Evolutionary conservation across 2,797 vertebrate genomes (phyloP), one percentile per base, ranked within the genome.

Genomic region (Geotrypetes seraphini): DNA sequence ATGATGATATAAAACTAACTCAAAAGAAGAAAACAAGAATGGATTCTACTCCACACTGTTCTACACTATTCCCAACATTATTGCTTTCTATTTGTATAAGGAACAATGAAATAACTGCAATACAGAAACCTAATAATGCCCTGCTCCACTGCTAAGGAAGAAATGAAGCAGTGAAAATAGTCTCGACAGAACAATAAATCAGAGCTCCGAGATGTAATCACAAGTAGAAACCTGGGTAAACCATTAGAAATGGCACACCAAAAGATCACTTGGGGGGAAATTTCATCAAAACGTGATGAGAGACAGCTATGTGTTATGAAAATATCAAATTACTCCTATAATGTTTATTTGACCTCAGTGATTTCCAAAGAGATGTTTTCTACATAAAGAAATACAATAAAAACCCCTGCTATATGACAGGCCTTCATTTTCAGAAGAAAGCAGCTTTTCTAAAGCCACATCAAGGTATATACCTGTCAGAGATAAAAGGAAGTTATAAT

Each of bases 401-500:
- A 59, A n/a, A 65, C 44, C 43, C 52, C 28, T 51, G 24, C 34
- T 49, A 39, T 53, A 69, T 62, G 55, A 54, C 4, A 22, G 49
- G 43, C 42, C 23, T 53, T 57, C 25, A 31, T 59, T 47, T 70
- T 54, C 49, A 25, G 34, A 14, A 48, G 63, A 63, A 60, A 41
- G n/a, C 30, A 65, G 56, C 43, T 60, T 63, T 54, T 22, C 35
- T 32, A 40, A 47, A 28, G 57, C 68, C 73, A 63, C 18, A 4
- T 57, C 65, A 57, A 73, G 53, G 46, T 19, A 56, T 46, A 53
- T 64, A 70, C 68, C 64, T 75, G 69, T 34, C 53, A 39, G 31
- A 63, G 36, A 31, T 49, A 39, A 51, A 55, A 56, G 28, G 30
- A 28, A 21, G 36, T 6, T 20, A 25, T 41, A 26, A 52, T n/a